Evolutionary conservation across 2,113 vertebrate species (phyloP), one percentile per base, ranked within the genome.

Genomic region (Perognathus longimembris): DNA sequence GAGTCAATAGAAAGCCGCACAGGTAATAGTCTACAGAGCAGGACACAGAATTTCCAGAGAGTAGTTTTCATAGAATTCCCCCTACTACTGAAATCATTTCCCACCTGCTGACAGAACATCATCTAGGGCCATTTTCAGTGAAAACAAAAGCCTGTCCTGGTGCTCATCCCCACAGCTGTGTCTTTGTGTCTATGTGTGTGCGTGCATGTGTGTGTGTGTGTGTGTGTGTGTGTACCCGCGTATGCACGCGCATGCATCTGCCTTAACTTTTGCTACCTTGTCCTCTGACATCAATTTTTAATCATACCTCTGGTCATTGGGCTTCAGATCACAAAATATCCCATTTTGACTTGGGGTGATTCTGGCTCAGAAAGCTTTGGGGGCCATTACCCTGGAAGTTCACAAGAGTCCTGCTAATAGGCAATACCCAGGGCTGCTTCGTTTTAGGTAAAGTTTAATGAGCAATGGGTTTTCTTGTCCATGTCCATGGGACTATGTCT

Each of bases 21-120:
- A 36, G 61, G 30, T 4, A 20, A 9, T 54, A 20, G 6, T 76
- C 77, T 76, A 20, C 80, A 78, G 61, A 64, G 80, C 45, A 45
- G 12, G 45, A 45, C 45, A 45, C 45, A 45, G 21, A 64, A 76
- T 61, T 74, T 78, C 45, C 42, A 34, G 83, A 83, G 36, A 66
- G 36, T 3, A 1, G 6, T 9, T 1, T 17, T 26, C 7, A 22
- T 36, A 6, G 28, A 5, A 0, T 34, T 10, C 40, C n/a, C 1
- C 30, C 6, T 24, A 26, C 34, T 11, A 18, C 36, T 78, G 45
- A 14, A 75, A 10, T n/a, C n/a, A 3, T 59, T 34, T 5, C 14
- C 38, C 34, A 3, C 38, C 10, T 17, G 22, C 14, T 18, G 73
- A 59, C 12, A 22, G 22, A 32, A 1, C 18, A 17, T 15, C 32